Evolutionary conservation across 2,113 vertebrate genomes (phyloP), one percentile per base, ranked within the genome.

Genomic region (Myrmecophaga tridactyla): DNA sequence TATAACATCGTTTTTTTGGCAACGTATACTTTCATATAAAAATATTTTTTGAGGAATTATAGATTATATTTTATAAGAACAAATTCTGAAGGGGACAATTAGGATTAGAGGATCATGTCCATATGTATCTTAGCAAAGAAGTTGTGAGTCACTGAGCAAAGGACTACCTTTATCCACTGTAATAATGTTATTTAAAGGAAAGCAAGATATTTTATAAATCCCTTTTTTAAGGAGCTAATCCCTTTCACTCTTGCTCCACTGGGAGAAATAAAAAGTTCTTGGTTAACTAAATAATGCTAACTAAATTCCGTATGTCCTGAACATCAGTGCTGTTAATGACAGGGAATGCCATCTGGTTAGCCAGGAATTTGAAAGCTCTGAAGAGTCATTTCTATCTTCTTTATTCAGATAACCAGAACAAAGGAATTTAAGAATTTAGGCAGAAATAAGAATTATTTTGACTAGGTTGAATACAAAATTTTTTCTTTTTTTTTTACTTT

Each of bases 331-430:
- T 95, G 5, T 70, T 58, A 60, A 53, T 70, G 53, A 18, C 62
- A 46, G 1, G 0, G 65, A 86, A 86, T 67, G 12, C 69, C 53
- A 81, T 97, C 63, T 92, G 63, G 18, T 82, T 46, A 87, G 11
- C 25, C 92, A 95, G 97, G 83, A 92, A 80, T 0, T 84, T 0
- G 3, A 3, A 34, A 95, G 11, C 39, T 94, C 36, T 84, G 78
- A 69, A 77, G 41, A 94, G 48, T 94, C 9, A 58, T 95, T 82
- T 97, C 29, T 96, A 21, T 86, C 34, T 85, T 75, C 88, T 51
- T 97, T 58, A 10, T 84, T 83, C 96, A 72, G 62, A 92, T 83
- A 94, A 89, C 34, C 63, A 80, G 10, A 88, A 89, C 20, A 76
- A 9, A 23, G 76, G 0, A 95, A 58, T 96, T 86, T 36, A 94